A percentile compares a stretch with the other conserved stretches of the same genome.
Conservation (phyloP, 2,113 vertebrate genomes). For the Apistogramma diplotaenia region DNA sequence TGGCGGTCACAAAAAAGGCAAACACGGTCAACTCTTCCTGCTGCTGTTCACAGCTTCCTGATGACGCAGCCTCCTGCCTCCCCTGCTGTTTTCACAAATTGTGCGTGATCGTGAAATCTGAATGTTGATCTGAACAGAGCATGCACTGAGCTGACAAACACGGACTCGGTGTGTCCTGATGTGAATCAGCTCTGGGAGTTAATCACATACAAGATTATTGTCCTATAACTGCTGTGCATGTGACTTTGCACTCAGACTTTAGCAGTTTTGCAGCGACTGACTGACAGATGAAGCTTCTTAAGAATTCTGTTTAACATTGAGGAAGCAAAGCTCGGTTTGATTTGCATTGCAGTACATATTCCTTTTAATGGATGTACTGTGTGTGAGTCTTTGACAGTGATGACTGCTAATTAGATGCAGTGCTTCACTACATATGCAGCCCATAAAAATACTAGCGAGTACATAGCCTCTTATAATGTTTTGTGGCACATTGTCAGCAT, state of each 20-base stretch:
- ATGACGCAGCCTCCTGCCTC: not conserved
- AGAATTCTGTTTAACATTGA: not conserved
- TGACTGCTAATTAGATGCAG: not conserved
- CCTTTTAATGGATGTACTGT: not conserved
- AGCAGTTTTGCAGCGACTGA: not conserved
- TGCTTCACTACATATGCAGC: not conserved
- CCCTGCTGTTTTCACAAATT: not conserved
- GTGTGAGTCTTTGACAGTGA: no score
- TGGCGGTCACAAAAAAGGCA: not conserved
- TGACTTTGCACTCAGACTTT: not conserved
- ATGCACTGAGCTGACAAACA: not conserved
- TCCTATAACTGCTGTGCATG: not conserved
- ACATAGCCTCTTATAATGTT: not conserved
- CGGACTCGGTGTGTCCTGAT: not conserved
- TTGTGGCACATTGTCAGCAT: not conserved
- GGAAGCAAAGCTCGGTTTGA: not conserved
- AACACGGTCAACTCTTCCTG: not conserved
- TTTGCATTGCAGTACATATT: not conserved
- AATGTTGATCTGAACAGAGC: slow-evolving; percentile 6
- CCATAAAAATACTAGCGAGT: not conserved
- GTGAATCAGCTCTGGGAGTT: not conserved
- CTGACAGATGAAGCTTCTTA: not conserved
- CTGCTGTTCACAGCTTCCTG: not conserved
- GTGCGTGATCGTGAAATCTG: slow-evolving; percentile 17
- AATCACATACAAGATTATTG: not conserved